These are phyloP conservation scores for Eupithecia insigniata DNA, from an alignment of 2,888 invertebrate species.

Conservation along the genomic window DNA sequence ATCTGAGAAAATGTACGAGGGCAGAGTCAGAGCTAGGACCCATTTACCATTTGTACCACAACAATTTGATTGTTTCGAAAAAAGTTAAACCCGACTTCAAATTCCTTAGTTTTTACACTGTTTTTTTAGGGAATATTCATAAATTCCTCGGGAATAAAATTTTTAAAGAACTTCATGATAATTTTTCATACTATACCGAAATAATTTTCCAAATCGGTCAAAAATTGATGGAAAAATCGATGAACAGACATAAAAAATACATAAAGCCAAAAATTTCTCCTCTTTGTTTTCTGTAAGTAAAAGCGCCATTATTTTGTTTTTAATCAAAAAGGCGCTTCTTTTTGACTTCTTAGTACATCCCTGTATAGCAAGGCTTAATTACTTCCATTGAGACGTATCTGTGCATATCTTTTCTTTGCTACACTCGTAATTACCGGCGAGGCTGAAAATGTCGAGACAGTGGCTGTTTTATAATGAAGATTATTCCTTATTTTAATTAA, in stretches of 20 bases:
- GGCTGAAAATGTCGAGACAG: conserved; percentile 33
- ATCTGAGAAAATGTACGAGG: conserved; percentile 50
- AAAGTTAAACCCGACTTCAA: too few species aligned
- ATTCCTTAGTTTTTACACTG: too few species aligned
- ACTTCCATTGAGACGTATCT: conserved; percentile 47
- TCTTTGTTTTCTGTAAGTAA: neutral
- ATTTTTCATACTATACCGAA: too few species aligned
- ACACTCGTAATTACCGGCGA: conserved; percentile 46
- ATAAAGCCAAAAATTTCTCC: too few species aligned
- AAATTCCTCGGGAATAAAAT: too few species aligned
- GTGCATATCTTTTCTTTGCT: conserved; percentile 48
- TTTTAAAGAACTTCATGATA: too few species aligned
- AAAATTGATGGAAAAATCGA: too few species aligned
- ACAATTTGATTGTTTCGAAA: too few species aligned
- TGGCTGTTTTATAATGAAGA: conserved; percentile 3
- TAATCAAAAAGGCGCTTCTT: neutral
- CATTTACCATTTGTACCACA: neutral
- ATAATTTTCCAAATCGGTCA: too few species aligned
- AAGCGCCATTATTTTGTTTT: neutral
- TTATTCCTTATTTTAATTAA: conserved; percentile 15
- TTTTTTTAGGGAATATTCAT: too few species aligned
- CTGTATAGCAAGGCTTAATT: conserved; percentile 46
- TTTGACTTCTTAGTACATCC: conserved; percentile 5
- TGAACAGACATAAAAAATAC: too few species aligned
- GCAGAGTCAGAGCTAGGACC: conserved; percentile 26